These are phyloP conservation scores for Coracopsis vasa DNA, from an alignment of 2,113 vertebrate species.

Conservation along the genomic window DNA sequence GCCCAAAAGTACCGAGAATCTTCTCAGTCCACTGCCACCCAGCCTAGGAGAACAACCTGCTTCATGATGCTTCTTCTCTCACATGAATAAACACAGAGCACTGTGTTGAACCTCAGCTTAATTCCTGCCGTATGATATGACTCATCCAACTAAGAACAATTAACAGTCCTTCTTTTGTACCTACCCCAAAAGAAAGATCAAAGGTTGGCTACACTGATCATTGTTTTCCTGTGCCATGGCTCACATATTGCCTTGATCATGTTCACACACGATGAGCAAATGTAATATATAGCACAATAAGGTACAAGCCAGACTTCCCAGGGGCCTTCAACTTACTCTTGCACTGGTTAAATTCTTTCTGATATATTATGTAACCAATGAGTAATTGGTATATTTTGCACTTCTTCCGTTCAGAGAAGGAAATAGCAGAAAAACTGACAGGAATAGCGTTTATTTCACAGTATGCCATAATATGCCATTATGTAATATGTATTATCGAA, in stretches of 20 bases:
- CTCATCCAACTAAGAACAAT: neutral
- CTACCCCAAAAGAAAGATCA: neutral
- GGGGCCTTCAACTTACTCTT: neutral
- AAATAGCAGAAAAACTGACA: neutral
- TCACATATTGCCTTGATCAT: neutral
- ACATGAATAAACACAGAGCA: neutral
- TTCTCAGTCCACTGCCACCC: neutral
- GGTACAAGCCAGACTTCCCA: neutral
- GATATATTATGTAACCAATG: neutral
- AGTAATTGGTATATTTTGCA: neutral
- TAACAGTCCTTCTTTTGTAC: neutral
- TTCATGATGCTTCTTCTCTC: neutral
- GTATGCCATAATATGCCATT: neutral
- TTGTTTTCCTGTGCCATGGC: neutral
- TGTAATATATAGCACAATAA: neutral
- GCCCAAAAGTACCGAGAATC: neutral
- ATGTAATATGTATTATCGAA: neutral
- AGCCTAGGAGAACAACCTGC: neutral
- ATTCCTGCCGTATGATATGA: fast-evolving
- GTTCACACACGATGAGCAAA: neutral
- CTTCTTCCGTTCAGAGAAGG: neutral
- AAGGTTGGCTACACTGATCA: neutral
- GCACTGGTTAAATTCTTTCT: neutral
- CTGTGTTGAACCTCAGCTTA: neutral
- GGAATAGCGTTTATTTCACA: neutral